Conservation (phyloP, 2,888 invertebrate species). For the Caradrina clavipalpis region DNA sequence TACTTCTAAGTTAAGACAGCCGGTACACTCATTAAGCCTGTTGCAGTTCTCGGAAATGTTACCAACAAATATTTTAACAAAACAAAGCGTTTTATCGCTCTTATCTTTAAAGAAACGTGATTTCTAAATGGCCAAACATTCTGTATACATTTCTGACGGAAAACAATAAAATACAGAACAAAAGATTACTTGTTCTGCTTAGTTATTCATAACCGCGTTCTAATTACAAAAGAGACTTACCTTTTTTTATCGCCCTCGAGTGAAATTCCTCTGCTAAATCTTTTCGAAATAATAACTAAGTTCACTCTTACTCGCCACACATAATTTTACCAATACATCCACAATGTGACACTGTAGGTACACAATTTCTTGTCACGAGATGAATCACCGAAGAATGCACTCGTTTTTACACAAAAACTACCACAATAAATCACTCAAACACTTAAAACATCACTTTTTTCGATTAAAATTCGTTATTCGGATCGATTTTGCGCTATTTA, state of each 20-base stretch:
- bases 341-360: conserved; percentile 75
- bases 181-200: conserved; percentile 42
- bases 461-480: conserved; percentile 73
- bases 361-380: conserved; percentile 87
- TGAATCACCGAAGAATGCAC: conserved; percentile 90
- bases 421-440: conserved; percentile 75
- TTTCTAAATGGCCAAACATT: conserved; percentile 45
- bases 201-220: conserved; percentile 31
- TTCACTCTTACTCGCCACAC: conserved; percentile 80
- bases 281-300: conserved; percentile 68
- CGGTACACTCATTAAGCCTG: conserved; percentile 7
- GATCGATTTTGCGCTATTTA: conserved; percentile 75
- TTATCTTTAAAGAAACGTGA: conserved; percentile 44
- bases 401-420: conserved; percentile 75
- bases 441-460: conserved; percentile 74
- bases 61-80: conserved; percentile 38
- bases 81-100: conserved; percentile 37
- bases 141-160: conserved; percentile 14
- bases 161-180: conserved; percentile 51
- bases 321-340: conserved; percentile 80
- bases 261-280: conserved; percentile 62
- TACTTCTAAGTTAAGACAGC: conserved; percentile 18
- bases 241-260: conserved; percentile 61
- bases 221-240: conserved; percentile 58
- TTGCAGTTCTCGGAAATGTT: conserved; percentile 21